phyloP scores from a whole-genome alignment of 2,113 vertebrate genomes.

The Chelonoidis abingdonii region DNA sequence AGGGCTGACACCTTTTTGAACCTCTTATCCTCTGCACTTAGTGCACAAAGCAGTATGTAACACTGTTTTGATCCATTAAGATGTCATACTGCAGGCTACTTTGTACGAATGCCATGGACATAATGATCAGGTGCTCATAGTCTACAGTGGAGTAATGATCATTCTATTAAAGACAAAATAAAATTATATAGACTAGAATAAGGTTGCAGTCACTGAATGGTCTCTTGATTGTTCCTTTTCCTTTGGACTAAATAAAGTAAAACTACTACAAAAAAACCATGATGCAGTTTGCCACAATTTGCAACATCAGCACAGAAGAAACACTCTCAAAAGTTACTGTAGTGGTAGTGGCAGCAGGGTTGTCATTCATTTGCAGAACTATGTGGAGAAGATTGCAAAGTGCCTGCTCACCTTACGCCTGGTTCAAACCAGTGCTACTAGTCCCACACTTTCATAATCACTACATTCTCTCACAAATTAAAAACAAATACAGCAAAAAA shows the following conservation, averaged over 20 bases:
- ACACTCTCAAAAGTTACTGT: not conserved
- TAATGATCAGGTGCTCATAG: not conserved
- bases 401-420: not conserved
- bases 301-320: not conserved
- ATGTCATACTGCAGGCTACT: not conserved
- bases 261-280: not conserved
- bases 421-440: not conserved
- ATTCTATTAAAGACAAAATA: not conserved
- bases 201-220: not conserved
- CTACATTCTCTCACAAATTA: constrained; percentile 73
- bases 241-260: not conserved
- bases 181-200: not conserved
- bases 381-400: not conserved
- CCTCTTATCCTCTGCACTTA: not conserved
- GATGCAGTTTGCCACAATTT: not conserved
- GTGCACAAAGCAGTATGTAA: not conserved
- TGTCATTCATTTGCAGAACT: not conserved
- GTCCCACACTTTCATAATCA: constrained; percentile 45
- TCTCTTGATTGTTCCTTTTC: not conserved
- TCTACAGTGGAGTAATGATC: not conserved
- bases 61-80: not conserved
- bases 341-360: not conserved
- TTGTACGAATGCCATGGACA: not conserved
- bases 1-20: not conserved
- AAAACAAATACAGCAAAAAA: constrained; percentile 72